Evolutionary conservation across 2,797 vertebrate species (phyloP), one percentile per base, ranked within the genome.

Genomic region (Schizothorax lantsangensis): DNA sequence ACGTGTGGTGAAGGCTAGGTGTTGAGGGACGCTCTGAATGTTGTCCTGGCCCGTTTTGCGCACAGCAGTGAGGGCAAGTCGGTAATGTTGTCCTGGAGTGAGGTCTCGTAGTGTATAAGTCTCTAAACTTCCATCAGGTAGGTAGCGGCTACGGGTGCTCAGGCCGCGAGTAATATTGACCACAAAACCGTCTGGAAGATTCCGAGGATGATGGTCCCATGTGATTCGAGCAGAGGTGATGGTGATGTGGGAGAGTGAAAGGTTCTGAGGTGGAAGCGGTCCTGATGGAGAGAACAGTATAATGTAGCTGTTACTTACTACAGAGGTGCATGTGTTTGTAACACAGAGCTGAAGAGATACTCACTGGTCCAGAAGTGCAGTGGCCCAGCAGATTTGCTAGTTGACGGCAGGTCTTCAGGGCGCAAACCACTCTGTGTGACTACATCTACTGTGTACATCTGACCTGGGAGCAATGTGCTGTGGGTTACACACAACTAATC

Each of bases 281-380:
- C 96, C 98, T 99, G 92, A 21, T 79, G 85, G 79, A 54, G 79
- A 72, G 86, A 83, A 59, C 6, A 57, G 52, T 79, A 45, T 49
- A 68, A 26, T 17, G 33, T 26, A n/a, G 47, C 40, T 9, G 12
- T 49, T 21, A 64, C 30, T 33, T 33, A 54, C 68, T 3, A 75
- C n/a, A 78, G 33, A 54, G 49, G 49, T 73, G 54, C 26, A 49
- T 62, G 52, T 33, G 49, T 73, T 79, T 72, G 54, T 69, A 73
- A 83, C 26, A 68, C 8, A 79, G 26, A 71, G 23, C 77, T 40
- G 33, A 36, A 72, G 26, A 23, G 49, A 74, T 83, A 96, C 97
- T 92, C 93, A 99, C 98, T 95, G 21, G 98, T 99, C 97, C 98
- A 99, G 90, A 97, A 95, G 0, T 92, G 93, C 73, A 98, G 91